These are phyloP conservation scores for Orycteropus afer DNA, from an alignment of 2,113 vertebrate genomes.

Conservation along the genomic window DNA sequence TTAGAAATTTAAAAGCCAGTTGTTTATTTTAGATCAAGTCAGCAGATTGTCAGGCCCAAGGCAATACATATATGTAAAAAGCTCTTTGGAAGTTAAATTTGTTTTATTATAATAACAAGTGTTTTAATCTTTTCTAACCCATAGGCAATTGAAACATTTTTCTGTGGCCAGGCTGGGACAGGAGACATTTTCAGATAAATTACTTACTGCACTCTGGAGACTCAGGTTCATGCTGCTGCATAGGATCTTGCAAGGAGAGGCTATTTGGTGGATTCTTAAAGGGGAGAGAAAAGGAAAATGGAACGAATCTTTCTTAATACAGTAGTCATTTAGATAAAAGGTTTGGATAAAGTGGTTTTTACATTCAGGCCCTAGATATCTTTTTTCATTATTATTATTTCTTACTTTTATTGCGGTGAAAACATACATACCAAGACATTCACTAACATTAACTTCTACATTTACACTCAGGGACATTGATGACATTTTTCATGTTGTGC, in stretches of 20 bases:
- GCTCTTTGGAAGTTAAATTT: constrained; percentile 64
- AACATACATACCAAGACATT: no score
- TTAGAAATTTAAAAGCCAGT: constrained; percentile 67
- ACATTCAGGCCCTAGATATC: background rate
- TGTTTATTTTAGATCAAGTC: constrained; percentile 61
- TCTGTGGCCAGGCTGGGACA: constrained; percentile 17
- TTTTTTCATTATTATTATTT: no score
- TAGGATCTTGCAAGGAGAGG: background rate
- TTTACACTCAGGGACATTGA: no score
- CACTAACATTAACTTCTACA: no score
- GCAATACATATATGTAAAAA: constrained; percentile 39
- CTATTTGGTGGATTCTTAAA: constrained; percentile 27
- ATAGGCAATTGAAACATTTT: constrained; percentile 43
- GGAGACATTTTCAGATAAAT: constrained; percentile 62
- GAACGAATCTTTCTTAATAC: background rate
- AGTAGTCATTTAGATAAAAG: constrained; percentile 8
- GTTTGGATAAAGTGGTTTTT: constrained; percentile 6
- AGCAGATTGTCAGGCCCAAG: constrained; percentile 57
- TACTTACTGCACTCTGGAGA: constrained; percentile 57
- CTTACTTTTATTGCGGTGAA: no score
- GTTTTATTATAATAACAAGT: constrained; percentile 60
- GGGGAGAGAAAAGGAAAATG: background rate
- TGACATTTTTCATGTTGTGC: no score
- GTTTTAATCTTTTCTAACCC: constrained; percentile 65
- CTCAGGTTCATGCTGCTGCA: background rate